Evolutionary conservation across 2,797 vertebrate species (phyloP), one percentile per base, ranked within the genome.

Genomic region (Psittacula derbiana): DNA sequence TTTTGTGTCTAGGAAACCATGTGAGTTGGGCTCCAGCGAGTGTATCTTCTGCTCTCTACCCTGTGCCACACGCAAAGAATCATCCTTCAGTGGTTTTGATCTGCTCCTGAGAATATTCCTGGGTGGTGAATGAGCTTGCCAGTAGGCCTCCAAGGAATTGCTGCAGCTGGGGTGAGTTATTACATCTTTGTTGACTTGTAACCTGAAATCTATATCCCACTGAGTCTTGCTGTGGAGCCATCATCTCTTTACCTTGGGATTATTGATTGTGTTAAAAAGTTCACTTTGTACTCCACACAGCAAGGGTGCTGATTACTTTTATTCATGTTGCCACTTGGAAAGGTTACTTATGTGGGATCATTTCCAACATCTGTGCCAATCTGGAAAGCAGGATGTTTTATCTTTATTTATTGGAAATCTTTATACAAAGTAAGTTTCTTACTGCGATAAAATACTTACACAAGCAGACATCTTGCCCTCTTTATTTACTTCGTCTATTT

Each of bases 181-280:
- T 80, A 81, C 65, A 44, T 73, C 90, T 65, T 12, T 84, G 93
- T 90, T 94, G 92, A 50, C 92, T 97, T 82, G 70, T 93, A 96
- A 84, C 92, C 81, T 93, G 93, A 97, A 96, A 97, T 97, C 96
- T 80, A 12, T 96, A 95, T 80, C 87, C 81, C 58, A 46, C 52
- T 0, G 41, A 65, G 84, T 88, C 96, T 60, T 79, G 74, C 93
- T 87, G 64, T 28, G 70, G 38, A 91, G 64, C 43, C 43, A 60
- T 89, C 79, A 64, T 88, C 67, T 88, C 88, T 93, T 80, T 94
- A 90, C 80, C 88, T 80, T 80, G 91, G 93, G 78, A 83, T 96
- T 97, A 96, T 94, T 96, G 97, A 98, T 96, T 92, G 73, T 40
- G 82, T 95, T 96, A 90, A 96, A 96, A 87, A 75, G 96, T 75